Conservation (phyloP, 2,113 vertebrate genomes). For the Dromaius novaehollandiae region DNA sequence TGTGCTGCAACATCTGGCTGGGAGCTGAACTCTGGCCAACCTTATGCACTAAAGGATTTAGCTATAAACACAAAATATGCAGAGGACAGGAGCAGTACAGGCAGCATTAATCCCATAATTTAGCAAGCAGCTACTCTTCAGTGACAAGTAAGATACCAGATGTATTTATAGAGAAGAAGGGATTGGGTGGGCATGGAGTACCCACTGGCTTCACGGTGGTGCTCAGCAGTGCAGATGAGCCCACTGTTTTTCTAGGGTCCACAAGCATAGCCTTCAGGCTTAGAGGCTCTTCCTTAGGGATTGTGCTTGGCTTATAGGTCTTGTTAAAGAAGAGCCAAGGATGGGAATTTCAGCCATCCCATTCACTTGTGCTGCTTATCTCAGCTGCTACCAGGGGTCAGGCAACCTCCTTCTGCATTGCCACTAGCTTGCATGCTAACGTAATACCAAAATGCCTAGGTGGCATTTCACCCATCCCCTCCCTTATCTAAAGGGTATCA, state of each 20-base stretch:
- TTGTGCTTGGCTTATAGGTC: neutral
- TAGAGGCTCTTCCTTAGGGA: neutral
- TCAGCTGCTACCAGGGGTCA: neutral
- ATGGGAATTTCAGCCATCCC: neutral
- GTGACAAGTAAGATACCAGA: neutral
- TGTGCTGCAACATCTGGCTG: conserved; percentile 59
- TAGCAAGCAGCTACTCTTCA: conserved; percentile 20
- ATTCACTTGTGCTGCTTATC: rapidly evolving
- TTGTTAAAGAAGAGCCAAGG: neutral
- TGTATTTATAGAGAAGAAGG: neutral
- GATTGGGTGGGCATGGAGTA: neutral
- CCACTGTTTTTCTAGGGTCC: neutral
- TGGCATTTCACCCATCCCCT: neutral
- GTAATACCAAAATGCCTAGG: neutral
- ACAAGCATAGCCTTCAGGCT: neutral
- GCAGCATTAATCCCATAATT: conserved; percentile 7
- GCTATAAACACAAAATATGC: neutral
- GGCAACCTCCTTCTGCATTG: neutral
- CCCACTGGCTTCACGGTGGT: neutral
- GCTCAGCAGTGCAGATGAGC: neutral
- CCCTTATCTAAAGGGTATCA: neutral
- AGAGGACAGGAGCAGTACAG: neutral
- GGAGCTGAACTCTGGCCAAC: conserved; percentile 43
- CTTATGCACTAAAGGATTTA: conserved; percentile 19
- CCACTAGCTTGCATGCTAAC: neutral